Conservation (phyloP, 2,888 invertebrate species). For the Crossocerus cetratus region DNA sequence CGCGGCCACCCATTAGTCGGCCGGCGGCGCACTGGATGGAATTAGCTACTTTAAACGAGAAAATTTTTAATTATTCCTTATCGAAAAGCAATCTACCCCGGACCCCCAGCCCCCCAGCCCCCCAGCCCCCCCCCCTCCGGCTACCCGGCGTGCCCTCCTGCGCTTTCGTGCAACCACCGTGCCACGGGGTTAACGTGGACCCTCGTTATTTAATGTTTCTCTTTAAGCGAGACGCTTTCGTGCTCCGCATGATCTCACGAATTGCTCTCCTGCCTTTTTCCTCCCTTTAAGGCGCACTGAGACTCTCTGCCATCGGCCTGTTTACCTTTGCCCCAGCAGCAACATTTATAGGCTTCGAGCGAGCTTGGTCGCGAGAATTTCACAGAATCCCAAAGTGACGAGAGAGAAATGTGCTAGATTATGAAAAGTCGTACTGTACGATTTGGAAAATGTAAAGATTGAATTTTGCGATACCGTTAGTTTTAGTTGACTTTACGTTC, state of each 20-base stretch:
- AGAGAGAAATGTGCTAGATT: not conserved
- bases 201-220: conserved; percentile 52
- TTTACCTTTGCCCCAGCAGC: no score
- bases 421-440: not conserved
- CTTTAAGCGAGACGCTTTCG: conserved; percentile 35
- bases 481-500: no score
- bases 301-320: no score
- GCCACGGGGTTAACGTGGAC: conserved; percentile 49
- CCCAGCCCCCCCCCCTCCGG: conserved; percentile 22
- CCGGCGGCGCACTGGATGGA: conserved; percentile 65
- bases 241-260: conserved; percentile 44
- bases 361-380: not conserved
- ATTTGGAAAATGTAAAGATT: not conserved
- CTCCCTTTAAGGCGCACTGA: not conserved
- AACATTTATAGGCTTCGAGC: no score
- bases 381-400: not conserved
- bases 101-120: no score
- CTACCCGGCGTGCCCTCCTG: conserved; percentile 27
- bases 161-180: conserved; percentile 43
- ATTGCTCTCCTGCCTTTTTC: conserved; percentile 13
- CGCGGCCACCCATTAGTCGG: conserved; percentile 47
- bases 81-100: conserved; percentile 76
- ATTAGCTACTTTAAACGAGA: conserved; percentile 76
- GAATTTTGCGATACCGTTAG: no score
- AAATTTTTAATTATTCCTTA: conserved; percentile 78